phyloP scores from a whole-genome alignment of 2,113 vertebrate genomes.

The Chlorodrepanis virens region DNA sequence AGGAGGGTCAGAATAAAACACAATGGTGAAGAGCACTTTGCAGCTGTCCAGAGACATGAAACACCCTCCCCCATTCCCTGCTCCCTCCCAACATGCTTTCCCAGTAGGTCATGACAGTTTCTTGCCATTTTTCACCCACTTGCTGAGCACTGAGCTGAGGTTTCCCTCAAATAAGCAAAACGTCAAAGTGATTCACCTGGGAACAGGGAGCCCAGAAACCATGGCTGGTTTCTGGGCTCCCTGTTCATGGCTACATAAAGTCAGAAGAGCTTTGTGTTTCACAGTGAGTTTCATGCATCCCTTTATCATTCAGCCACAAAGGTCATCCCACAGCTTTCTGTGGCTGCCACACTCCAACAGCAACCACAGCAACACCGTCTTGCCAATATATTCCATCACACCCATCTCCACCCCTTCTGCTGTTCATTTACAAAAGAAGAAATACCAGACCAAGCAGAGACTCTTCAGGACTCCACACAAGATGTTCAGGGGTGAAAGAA shows the following conservation, averaged over 20 bases:
- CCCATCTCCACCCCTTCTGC: not conserved
- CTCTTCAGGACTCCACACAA: not conserved
- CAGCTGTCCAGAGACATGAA: not conserved
- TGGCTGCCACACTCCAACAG: not conserved
- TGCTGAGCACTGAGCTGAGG: not conserved
- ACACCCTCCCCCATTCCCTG: not conserved
- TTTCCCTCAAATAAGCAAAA: not conserved
- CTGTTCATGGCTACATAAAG: accelerated
- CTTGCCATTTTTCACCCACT: not conserved
- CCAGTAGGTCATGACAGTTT: not conserved
- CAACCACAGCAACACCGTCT: not conserved
- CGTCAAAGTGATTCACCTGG: not conserved
- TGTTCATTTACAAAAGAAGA: not conserved
- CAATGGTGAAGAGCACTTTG: not conserved
- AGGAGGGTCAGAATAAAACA: not conserved
- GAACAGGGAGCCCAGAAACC: not conserved
- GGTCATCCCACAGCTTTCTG: not conserved
- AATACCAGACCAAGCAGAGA: not conserved
- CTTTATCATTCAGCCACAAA: not conserved
- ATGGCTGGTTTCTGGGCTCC: too few species aligned
- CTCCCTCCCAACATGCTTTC: not conserved
- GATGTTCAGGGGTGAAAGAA: not conserved
- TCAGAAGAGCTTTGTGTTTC: not conserved
- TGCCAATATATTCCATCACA: not conserved
- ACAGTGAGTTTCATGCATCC: not conserved